Percentiles rank a stretch among this genome's conserved stretches.
Conservation (phyloP, 1,140 invertebrate species). For the Achroia grisella region DNA sequence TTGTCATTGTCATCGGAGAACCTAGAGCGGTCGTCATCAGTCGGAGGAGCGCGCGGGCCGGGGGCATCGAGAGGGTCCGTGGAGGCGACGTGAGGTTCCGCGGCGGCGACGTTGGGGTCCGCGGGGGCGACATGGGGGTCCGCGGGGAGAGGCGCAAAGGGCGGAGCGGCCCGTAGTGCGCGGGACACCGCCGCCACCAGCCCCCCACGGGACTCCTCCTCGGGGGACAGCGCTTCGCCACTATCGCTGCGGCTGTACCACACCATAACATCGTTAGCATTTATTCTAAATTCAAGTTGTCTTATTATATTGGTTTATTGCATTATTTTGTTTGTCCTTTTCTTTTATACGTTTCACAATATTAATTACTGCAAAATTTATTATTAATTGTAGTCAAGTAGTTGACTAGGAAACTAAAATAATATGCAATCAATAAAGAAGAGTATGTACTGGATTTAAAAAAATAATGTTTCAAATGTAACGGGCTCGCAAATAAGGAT, state of each 20-base stretch:
- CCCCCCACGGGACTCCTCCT: slow-evolving; percentile 40
- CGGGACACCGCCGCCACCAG: slow-evolving; percentile 46
- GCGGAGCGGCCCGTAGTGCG: slow-evolving; percentile 32
- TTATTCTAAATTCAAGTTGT: too few relatives aligned
- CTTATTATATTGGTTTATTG: too few relatives aligned
- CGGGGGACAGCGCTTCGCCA: slow-evolving; percentile 47
- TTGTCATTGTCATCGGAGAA: slow-evolving; percentile 68
- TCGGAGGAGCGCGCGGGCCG: background rate
- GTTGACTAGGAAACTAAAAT: too few relatives aligned
- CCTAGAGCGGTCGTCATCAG: slow-evolving; percentile 44
- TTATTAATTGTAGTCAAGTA: too few relatives aligned
- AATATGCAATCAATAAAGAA: too few relatives aligned
- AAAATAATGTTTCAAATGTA: too few relatives aligned
- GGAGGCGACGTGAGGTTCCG: slow-evolving; percentile 1
- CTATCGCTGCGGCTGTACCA: slow-evolving; percentile 52
- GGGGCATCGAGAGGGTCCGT: slow-evolving; percentile 1
- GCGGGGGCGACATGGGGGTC: slow-evolving; percentile 4
- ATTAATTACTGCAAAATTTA: too few relatives aligned
- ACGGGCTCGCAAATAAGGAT: too few relatives aligned
- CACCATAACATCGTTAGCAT: too few relatives aligned
- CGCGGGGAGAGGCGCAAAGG: slow-evolving; percentile 6
- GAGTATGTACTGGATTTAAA: too few relatives aligned
- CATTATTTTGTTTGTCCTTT: too few relatives aligned
- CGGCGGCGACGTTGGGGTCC: background rate
- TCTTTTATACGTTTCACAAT: too few relatives aligned